phyloP scores from a whole-genome alignment of 2,888 invertebrate genomes.

The Neoitamus cyanurus region DNA sequence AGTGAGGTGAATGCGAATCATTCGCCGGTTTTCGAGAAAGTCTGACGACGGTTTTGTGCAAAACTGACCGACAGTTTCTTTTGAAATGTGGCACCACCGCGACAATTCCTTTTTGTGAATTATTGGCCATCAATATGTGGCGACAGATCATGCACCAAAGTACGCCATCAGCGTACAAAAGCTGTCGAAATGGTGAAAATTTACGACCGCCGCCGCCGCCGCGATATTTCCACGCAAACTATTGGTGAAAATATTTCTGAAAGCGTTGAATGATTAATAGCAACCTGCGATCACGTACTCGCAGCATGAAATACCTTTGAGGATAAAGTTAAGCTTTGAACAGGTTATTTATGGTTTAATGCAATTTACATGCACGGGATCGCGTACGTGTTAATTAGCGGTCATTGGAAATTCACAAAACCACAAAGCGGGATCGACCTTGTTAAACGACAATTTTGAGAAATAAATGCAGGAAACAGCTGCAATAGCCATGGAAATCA shows the following conservation, averaged over 20 bases:
- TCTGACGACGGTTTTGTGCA: background rate
- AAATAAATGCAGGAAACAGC: background rate
- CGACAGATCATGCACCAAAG: background rate
- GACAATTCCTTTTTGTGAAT: background rate
- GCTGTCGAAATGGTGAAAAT: background rate
- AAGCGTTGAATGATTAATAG: background rate
- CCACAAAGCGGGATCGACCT: background rate
- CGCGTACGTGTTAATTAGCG: background rate
- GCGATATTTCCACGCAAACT: background rate
- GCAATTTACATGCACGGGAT: background rate
- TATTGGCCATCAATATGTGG: background rate
- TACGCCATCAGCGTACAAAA: background rate
- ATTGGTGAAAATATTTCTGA: background rate
- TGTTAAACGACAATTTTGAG: background rate
- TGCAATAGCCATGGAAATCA: too few species aligned
- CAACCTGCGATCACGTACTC: background rate
- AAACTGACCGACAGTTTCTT: background rate
- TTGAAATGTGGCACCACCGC: background rate
- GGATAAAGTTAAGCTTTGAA: background rate
- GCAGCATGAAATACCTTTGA: background rate
- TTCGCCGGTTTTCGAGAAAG: constrained; percentile 24
- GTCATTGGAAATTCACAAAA: background rate
- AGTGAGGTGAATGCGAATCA: constrained; percentile 14
- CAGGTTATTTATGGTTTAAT: background rate
- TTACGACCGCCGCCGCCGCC: background rate